Conservation (phyloP, 2,797 vertebrate genomes). For the Cryptoprocta ferox region DNA sequence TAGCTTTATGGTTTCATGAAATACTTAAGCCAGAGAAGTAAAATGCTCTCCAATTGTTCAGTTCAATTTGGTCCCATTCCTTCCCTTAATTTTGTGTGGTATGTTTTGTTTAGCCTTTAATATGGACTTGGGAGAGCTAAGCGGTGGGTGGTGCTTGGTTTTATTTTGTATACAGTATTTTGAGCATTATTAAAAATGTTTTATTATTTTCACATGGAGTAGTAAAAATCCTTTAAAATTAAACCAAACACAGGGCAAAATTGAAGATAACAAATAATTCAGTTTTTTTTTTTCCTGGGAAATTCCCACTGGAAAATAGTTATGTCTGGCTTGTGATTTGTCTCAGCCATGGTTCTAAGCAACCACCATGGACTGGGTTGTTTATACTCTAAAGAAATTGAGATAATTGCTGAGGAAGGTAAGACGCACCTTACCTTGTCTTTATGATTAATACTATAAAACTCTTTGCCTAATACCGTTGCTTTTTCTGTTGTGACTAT, state of each 20-base stretch:
- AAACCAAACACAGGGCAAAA: constrained; percentile 51
- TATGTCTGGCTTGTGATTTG: constrained; percentile 61
- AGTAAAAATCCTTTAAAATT: constrained; percentile 63
- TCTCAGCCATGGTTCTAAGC: constrained; percentile 68
- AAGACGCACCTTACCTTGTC: no score
- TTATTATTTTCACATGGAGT: constrained; percentile 69
- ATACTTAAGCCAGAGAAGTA: constrained; percentile 41
- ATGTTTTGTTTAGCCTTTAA: constrained; percentile 67
- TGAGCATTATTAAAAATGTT: constrained; percentile 68
- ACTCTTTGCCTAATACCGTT: neutral
- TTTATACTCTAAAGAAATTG: constrained; percentile 64
- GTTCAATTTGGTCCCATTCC: constrained; percentile 19
- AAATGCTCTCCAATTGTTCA: constrained; percentile 36
- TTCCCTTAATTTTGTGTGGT: constrained; percentile 39
- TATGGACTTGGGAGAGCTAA: constrained; percentile 42
- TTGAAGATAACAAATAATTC: constrained; percentile 49
- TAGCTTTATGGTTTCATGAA: constrained; percentile 39
- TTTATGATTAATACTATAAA: constrained; percentile 69
- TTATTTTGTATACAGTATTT: constrained; percentile 52
- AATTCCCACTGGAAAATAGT: constrained; percentile 73
- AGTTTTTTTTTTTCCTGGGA: constrained; percentile 43
- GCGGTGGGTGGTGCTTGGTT: constrained; percentile 56
- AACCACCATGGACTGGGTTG: constrained; percentile 60
- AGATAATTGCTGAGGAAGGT: constrained; percentile 53
- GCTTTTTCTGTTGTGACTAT: constrained; percentile 49